Base-by-base conservation (phyloP, 1,140 invertebrate species). In the Amyelois transitella region DNA sequence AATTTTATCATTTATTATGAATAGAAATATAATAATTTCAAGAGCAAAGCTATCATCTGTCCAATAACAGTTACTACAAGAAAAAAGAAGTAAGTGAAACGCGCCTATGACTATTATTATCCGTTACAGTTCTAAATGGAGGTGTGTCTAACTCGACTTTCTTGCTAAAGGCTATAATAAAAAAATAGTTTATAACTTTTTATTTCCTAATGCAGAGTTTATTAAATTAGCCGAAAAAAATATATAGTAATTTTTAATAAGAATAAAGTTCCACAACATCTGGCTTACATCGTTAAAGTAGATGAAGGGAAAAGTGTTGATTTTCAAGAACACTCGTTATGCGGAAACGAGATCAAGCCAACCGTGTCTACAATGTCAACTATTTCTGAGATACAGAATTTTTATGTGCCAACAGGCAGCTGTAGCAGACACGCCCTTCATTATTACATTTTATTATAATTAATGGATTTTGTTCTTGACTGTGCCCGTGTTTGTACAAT, bases 291-390 rank as follows among this genome's bases (percentile, higher is more conserved):
- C n/a, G 1, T 38, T 38, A 14, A 38, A 38, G 32, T 38, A 38
- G 32, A 38, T 38, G 32, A 38, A 38, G 32, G 32, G 32, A 38
- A 38, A 38, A 53, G 28, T 56, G 49, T 43, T 52, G 53, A 58
- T 53, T 59, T 55, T 58, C 58, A 61, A 64, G 53, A 64, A 24
- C 59, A 47, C 17, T n/a, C 48, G 55, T 62, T 55, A 77, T 64
- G 66, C 71, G 80, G 78, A 81, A 78, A 73, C 64, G 48, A 32
- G 44, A 25, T 43, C 57, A 32, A 51, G 70, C 72, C 66, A 75
- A 73, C 64, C 60, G 55, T 64, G 67, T 53, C 60, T 64, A 77
- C 75, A 79, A 81, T 82, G 79, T 81, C 75, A 77, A 63, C 65
- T 72, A 74, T 76, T 75, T 73, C 54, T 47, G 62, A 71, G 66